phyloP scores from a whole-genome alignment of 2,113 vertebrate genomes.

The Mirza zaza region DNA sequence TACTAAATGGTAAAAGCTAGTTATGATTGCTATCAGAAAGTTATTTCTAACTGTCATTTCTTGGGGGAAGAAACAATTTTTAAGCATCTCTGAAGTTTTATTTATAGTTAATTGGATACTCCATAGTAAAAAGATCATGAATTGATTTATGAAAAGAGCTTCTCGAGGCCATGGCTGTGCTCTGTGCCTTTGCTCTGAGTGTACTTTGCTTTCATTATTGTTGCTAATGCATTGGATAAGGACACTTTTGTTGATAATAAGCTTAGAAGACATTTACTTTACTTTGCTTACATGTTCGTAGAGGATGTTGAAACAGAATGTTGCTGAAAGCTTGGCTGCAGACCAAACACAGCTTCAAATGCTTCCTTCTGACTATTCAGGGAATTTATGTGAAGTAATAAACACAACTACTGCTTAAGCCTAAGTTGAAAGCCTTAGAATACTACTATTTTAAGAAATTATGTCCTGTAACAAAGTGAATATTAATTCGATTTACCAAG shows the following conservation, averaged over 20 bases:
- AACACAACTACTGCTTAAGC: not conserved
- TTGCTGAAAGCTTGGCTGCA: constrained; percentile 45
- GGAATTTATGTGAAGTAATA: not conserved
- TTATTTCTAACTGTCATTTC: constrained; percentile 53
- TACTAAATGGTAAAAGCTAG: constrained; percentile 44
- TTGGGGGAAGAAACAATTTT: constrained; percentile 7
- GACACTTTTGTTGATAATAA: constrained; percentile 61
- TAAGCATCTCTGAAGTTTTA: constrained; percentile 15
- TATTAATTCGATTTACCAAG: not conserved
- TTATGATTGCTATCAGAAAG: constrained; percentile 52
- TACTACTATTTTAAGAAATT: not conserved
- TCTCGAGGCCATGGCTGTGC: not conserved
- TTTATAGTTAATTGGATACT: constrained; percentile 61
- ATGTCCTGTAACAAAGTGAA: not conserved
- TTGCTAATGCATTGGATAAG: constrained; percentile 58
- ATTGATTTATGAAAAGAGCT: constrained; percentile 65
- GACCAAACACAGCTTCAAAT: constrained; percentile 59
- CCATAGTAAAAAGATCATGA: constrained; percentile 18
- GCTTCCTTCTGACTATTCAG: not conserved
- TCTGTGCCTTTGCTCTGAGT: not conserved
- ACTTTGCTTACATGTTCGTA: not conserved
- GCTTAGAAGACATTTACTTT: constrained; percentile 68
- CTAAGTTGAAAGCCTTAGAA: not conserved
- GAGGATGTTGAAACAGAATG: constrained; percentile 55
- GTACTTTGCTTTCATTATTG: constrained; percentile 64